Base-by-base conservation (phyloP, 2,888 invertebrate species). In the Clostera curtula region DNA sequence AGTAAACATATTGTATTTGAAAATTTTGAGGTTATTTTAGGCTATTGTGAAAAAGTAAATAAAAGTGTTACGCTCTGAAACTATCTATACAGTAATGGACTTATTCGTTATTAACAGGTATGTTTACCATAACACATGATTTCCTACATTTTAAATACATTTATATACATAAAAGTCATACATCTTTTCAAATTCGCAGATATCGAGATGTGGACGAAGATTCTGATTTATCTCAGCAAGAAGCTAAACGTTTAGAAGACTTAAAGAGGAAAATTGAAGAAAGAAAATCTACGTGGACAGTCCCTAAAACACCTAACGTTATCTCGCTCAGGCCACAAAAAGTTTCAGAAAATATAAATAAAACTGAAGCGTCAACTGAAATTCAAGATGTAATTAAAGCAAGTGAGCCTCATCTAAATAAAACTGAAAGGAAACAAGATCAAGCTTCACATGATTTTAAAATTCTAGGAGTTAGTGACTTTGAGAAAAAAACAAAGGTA, bases 91-190 rank as follows among this genome's bases (percentile, higher is more conserved):
- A n/a, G 7, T 20, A 6, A 90, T 91, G 91, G 90, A 90, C 71
- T 77, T 91, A 43, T 91, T 91, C 58, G 85, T 90, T 37, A 86
- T 91, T 27, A 89, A 91, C 56, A 87, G 91, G 91, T 91, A 72
- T 47, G 45, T 38, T 27, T 10, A 5, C 8, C 4, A 12, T 13
- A 25, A 23, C 12, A 17, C 6, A 11, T 17, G 8, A 17, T 16
- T 6, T 21, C 19, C 12, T 15, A 2, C 16, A n/a, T 6, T 26
- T 7, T 20, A 10, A 13, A 9, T 15, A 7, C 10, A 9, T 19
- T 9, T n/a, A 9, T 4, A 7, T 9, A 6, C 11, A 13, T n/a
- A 10, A 6, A 18, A 24, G 17, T 27, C 25, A 22, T 19, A 4
- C 18, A 26, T 25, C 11, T 2, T 26, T 20, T 22, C 8, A 18